Base-by-base conservation (phyloP, 92 coral and sea anemone genomes). In the Galaxea fascicularis region DNA sequence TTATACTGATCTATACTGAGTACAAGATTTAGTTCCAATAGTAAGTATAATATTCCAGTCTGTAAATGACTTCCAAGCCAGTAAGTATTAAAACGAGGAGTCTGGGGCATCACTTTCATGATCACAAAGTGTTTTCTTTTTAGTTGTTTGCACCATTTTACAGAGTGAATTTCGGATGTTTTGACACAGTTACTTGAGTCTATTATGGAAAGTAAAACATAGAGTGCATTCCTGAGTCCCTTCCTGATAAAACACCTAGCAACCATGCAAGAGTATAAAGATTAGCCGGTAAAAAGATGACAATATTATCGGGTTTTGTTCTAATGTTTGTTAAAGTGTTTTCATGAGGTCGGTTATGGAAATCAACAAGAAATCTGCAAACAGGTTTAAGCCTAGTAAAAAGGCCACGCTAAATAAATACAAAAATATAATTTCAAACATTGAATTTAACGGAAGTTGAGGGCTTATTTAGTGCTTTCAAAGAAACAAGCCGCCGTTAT, bases 181-280 rank as follows among this genome's bases (percentile, higher is more conserved):
- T 35, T 35, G 41, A n/a, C n/a, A n/a, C 41, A 35, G 41, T 35
- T 6, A 10, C 14, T 5, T 17, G 30, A 18, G 11, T 16, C 5
- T 67, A 4, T 28, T 4, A 0, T 12, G 45, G n/a, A 17, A 30
- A 2, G 20, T 0, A 29, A 65, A 65, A 1, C 13, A n/a, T 17
- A 27, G n/a, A 20, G 57, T 27, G 51, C 31, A 79, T 79, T 79
- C 84, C 44, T 29, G 0, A 66, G 53, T 4, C 29, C 51, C 51
- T 41, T 79, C 62, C 12, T 52, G 22, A 27, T 4, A 3, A 13
- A 29, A 51, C 44, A 13, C 75, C 76, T 66, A 79, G 84, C 84
- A 79, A 79, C 84, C 75, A n/a, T n/a, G n/a, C n/a, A 16, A 24
- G 10, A 51, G 83, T 1, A 13, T 46, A 3, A 57, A 57, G 63